Base-by-base conservation (phyloP, 2,888 invertebrate species). In the Caradrina kadenii region DNA sequence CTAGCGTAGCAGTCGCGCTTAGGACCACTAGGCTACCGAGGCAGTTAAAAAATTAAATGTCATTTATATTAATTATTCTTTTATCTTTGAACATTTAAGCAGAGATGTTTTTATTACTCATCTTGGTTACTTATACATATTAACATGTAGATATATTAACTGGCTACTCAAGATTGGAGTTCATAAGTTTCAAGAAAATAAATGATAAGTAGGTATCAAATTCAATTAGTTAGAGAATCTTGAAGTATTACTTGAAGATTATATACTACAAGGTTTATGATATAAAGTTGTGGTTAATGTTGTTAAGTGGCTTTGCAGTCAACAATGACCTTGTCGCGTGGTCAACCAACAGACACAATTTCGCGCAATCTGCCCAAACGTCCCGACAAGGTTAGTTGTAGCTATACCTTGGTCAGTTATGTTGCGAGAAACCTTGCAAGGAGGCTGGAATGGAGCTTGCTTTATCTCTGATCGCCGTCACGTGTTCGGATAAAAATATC, bases 381-480 rank as follows among this genome's bases (percentile, higher is more conserved):
- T 50, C 26, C 17, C 17, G 21, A 22, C 7, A 49, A 67, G 48
- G 42, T 74, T 31, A 59, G 11, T 31, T 26, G 19, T 39, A 50
- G n/a, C 19, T 69, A 11, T 63, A 65, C 21, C 31, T 2, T 19
- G 15, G 17, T 50, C 21, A 10, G 5, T 35, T 69, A 56, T 53
- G 19, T 61, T 53, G 10, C 19, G 42, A 56, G 56, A 31, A 21
- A 62, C 19, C 55, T 50, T 22, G 74, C 59, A 53, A 66, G 62
- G 59, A 77, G 35, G 52, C 48, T 58, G 55, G 13, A 68, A 77
- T 55, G 26, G 67, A 73, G 63, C 52, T 73, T 82, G 81, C 69
- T 74, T 78, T 81, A 85, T 84, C 85, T 79, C 11, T 48, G 79
- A 84, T 84, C 82, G 53, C 21, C 61, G 79, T 77, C 81, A 70